Percentiles rank a stretch among this genome's conserved stretches.
Conservation (phyloP, 2,888 invertebrate genomes). For the Orchesella flavescens region DNA sequence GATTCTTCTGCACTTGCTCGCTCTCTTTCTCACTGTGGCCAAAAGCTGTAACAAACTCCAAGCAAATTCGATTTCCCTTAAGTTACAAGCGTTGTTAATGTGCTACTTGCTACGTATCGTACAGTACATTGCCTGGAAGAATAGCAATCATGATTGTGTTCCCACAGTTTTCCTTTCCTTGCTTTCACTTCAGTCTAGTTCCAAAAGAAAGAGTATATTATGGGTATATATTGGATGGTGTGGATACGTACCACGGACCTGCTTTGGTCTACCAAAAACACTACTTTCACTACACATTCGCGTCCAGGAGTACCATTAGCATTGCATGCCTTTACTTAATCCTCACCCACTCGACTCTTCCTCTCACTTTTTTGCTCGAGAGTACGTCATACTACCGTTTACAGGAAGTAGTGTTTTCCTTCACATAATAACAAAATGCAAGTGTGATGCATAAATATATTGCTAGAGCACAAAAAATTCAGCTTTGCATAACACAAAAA, state of each 20-base stretch:
- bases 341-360: slow-evolving; percentile 20
- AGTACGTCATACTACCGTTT: no score
- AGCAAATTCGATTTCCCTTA: slow-evolving; percentile 42
- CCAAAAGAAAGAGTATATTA: slow-evolving; percentile 2
- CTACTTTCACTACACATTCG: neutral
- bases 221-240: neutral
- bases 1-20: slow-evolving; percentile 61
- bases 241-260: slow-evolving; percentile 9
- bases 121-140: slow-evolving; percentile 15
- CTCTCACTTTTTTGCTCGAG: no score
- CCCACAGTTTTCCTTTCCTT: slow-evolving; percentile 40
- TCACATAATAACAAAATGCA: no score
- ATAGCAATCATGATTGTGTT: slow-evolving; percentile 51
- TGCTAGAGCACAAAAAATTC: no score
- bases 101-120: neutral
- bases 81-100: neutral
- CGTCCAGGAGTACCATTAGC: neutral
- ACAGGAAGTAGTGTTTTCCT: no score
- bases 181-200: slow-evolving; percentile 34
- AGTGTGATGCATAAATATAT: no score
- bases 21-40: neutral
- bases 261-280: slow-evolving; percentile 23
- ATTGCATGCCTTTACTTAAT: slow-evolving; percentile 14
- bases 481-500: no score
- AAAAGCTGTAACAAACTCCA: slow-evolving; percentile 15